Base-by-base conservation (phyloP, 2,888 invertebrate genomes). In the Troglohyphantes excavatus region DNA sequence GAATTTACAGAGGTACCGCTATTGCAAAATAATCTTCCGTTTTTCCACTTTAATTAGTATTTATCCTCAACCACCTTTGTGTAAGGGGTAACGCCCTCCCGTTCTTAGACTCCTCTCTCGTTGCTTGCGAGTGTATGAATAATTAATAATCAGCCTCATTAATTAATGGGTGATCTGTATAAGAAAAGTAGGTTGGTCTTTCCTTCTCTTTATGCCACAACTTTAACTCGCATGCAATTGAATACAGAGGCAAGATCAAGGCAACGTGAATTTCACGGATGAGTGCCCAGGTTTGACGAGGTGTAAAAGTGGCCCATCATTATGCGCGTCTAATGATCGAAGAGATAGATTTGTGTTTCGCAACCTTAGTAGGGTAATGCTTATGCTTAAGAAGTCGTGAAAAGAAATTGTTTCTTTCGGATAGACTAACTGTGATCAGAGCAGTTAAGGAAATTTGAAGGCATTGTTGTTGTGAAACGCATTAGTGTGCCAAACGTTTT, bases 141-240 rank as follows among this genome's bases (percentile, higher is more conserved):
- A n/a, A n/a, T n/a, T 33, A 33, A 33, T 61, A 61, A 26, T 29
- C 23, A 13, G 65, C 39, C 39, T 65, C 78, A 43, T 65, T 78
- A 65, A 43, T 19, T 26, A 19, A 23, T n/a, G 13, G n/a, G 76
- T 39, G 13, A 39, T 13, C 9, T 39, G 39, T 13, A 53, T 53
- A 53, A 13, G 6, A 65, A 72, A 78, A 78, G 23, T 78, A 63
- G 78, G 78, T 78, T 78, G 78, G 17, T 0, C n/a, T 68, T 68
- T 33, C 33, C 68, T 33, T 68, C 68, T 29, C 27, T n/a, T 9
- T 26, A 65, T 13, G 65, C 26, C 26, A 26, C 13, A 17, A 33
- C 3, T 33, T 13, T 19, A 75, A 9, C 27, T 17, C 7, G 17
- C 29, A 29, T 53, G 59, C 27, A 59, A 53, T 75, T 27, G 53